Evolutionary conservation across 2,113 vertebrate species (phyloP).

Genomic region (Urocitellus parryii): DNA sequence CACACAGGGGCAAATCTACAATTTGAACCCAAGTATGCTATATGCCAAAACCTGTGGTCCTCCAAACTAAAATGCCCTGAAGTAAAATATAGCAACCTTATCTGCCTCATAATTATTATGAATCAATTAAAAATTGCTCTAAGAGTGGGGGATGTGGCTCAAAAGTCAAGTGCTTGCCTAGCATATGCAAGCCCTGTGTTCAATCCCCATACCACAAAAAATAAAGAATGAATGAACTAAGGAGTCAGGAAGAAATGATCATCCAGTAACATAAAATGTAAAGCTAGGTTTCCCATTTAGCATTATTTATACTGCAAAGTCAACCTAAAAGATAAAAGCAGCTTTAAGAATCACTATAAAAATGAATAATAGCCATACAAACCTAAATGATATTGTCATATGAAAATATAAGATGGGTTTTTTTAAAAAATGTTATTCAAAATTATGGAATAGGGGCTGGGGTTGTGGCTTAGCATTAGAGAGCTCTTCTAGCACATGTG

Average conservation of each 20-base stretch:
- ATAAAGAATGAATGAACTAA: background rate
- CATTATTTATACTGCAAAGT: slow-evolving; percentile 5
- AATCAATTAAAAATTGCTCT: slow-evolving; percentile 49
- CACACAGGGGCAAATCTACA: slow-evolving; percentile 5
- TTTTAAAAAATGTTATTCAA: slow-evolving; percentile 53
- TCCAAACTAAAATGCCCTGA: background rate
- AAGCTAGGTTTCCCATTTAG: background rate
- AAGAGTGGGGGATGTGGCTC: no score
- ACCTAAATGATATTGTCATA: background rate
- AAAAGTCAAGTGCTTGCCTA: no score
- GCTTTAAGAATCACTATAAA: background rate
- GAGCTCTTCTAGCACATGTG: no score
- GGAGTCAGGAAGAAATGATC: background rate
- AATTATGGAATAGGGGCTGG: background rate
- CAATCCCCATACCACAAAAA: no score
- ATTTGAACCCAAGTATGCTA: background rate
- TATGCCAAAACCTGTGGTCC: background rate
- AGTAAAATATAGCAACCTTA: slow-evolving; percentile 4
- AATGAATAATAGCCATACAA: background rate
- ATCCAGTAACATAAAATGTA: slow-evolving; percentile 36
- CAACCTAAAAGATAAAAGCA: background rate
- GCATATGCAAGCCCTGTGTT: no score
- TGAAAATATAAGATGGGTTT: slow-evolving; percentile 44
- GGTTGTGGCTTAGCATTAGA: no score
- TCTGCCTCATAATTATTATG: background rate